Percentiles rank a stretch among this genome's conserved stretches.
Conservation (phyloP, 2,113 vertebrate genomes). For the Pseudorectes ferrugineus region DNA sequence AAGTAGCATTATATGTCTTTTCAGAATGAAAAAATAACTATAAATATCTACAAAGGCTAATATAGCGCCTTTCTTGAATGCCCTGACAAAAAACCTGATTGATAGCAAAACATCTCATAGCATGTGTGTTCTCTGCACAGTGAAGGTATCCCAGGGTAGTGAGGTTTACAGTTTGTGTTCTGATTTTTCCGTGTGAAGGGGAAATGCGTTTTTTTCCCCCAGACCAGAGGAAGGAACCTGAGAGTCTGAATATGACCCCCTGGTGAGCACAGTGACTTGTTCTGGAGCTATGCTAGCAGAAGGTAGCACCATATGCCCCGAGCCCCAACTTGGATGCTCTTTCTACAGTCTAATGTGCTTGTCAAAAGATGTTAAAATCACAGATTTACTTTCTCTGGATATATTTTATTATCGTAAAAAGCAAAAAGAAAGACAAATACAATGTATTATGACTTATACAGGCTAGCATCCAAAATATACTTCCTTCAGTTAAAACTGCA, state of each 20-base stretch:
- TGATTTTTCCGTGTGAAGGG: not conserved
- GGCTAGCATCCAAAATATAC: not conserved
- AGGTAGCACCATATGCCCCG: conserved; percentile 89
- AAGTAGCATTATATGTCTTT: not conserved
- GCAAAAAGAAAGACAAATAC: not conserved
- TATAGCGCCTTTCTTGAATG: not conserved
- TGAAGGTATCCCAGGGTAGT: not conserved
- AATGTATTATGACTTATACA: not conserved
- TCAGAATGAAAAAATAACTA: not conserved
- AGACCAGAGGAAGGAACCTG: conserved; percentile 75
- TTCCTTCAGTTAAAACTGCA: not conserved
- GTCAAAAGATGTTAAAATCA: conserved; percentile 93
- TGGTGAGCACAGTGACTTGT: conserved; percentile 77
- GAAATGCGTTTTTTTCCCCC: not conserved
- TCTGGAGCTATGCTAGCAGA: conserved; percentile 86
- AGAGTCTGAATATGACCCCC: conserved; percentile 75
- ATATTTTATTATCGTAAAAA: conserved; percentile 39
- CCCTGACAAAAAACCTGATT: not conserved
- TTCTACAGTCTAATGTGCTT: conserved; percentile 93
- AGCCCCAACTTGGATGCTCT: conserved; percentile 90
- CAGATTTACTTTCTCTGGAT: conserved; percentile 67
- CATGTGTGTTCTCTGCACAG: not conserved
- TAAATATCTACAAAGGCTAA: not conserved
- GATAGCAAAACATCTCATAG: not conserved
- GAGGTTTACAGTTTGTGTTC: not conserved